Percentiles rank a stretch among this genome's conserved stretches.
Conservation (phyloP, 2,797 vertebrate species). For the Luscinia megarhynchos region DNA sequence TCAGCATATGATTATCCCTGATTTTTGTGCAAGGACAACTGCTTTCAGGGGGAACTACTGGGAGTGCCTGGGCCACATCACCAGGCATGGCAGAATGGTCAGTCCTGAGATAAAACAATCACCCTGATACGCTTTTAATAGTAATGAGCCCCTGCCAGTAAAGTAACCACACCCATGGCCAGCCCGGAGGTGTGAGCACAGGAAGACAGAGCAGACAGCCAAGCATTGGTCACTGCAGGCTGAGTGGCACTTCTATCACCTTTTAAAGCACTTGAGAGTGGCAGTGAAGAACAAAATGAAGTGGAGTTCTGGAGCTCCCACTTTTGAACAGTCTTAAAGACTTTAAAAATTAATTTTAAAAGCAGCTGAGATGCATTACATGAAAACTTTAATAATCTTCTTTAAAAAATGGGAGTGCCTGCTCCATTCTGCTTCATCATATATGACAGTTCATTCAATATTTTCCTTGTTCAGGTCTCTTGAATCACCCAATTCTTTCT, state of each 20-base stretch:
- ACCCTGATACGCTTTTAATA: not conserved
- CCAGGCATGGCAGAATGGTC: not conserved
- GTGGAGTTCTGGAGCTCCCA: not conserved
- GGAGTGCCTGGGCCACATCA: not conserved
- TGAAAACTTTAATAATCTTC: not conserved
- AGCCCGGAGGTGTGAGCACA: not conserved
- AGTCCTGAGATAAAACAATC: not conserved
- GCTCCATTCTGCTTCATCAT: not conserved
- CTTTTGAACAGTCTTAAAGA: not conserved
- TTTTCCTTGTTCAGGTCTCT: conserved; percentile 2
- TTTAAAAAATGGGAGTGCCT: not conserved
- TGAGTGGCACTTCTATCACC: not conserved
- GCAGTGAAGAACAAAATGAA: not conserved
- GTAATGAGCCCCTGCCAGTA: not conserved
- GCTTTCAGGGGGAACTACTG: not conserved
- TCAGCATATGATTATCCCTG: not conserved
- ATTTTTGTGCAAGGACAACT: not conserved
- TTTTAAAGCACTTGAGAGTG: not conserved
- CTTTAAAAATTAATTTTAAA: not conserved
- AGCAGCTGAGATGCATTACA: not conserved
- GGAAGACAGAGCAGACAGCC: not conserved
- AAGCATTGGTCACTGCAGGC: not conserved
- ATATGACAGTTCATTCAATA: conserved; percentile 34
- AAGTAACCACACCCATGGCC: not conserved
- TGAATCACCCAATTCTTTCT: conserved; percentile 1